Base-by-base conservation (phyloP, 2,888 invertebrate species). In the Hypena proboscidalis region DNA sequence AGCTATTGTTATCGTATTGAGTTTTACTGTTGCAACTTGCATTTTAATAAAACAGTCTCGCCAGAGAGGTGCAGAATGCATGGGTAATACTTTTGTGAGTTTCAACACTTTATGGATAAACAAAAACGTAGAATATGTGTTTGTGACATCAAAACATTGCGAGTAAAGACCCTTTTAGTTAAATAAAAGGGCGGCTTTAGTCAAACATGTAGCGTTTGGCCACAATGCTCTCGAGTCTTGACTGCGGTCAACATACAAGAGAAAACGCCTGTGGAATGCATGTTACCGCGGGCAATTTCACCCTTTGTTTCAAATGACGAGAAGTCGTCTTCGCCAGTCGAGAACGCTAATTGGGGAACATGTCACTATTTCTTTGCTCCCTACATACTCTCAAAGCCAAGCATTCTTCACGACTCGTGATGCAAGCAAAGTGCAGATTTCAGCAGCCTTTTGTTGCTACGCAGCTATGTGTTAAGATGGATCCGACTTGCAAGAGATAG, bases 231-330 rank as follows among this genome's bases (percentile, higher is more conserved):
- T 80, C 69, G 47, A n/a, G n/a, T n/a, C n/a, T n/a, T n/a, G n/a
- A 73, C 73, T 74, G 83, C 85, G 85, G 86, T 86, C 85, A 86
- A 80, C 66, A 81, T 58, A 75, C 80, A 79, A 66, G 56, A 57
- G 68, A 72, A 74, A 74, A 72, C 53, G 70, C 65, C 60, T 60
- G 35, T 45, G 58, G 78, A 78, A 72, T 74, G 70, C 73, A 73
- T 58, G 71, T 73, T 58, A 73, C 82, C 82, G 57, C 76, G 64
- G 77, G 82, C 83, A 78, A 81, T 85, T 84, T 83, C 73, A 77
- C 67, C 84, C 80, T 85, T 87, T 88, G 87, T 89, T 83, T 80
- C 77, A 83, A 86, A 85, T 83, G 79, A 83, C 77, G 77, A 80
- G 77, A 67, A 79, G 80, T 78, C 75, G 75, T 77, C 80, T 79